Evolutionary conservation across 2,888 invertebrate species (phyloP).

Genomic region (Apoderus coryli): DNA sequence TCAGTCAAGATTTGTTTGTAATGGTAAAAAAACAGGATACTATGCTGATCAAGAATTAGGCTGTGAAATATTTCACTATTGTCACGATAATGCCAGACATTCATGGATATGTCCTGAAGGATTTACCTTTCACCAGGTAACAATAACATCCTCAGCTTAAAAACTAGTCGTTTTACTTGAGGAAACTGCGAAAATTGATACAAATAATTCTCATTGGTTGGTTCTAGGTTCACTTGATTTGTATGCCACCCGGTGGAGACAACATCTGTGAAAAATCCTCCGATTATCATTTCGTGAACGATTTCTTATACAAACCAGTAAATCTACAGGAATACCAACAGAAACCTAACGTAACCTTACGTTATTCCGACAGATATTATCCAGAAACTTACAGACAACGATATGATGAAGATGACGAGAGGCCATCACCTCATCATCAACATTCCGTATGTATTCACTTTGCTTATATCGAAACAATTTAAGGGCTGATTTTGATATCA

Average conservation of each 20-base stretch:
- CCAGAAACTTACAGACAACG: slow-evolving; percentile 61
- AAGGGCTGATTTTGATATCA: no score
- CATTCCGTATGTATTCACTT: slow-evolving; percentile 25
- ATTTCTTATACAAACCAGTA: slow-evolving; percentile 78
- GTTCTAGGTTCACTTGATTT: slow-evolving; percentile 73
- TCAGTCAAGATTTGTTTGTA: slow-evolving; percentile 73
- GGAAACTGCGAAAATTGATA: neutral
- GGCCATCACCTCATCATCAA: slow-evolving; percentile 28
- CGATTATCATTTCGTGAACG: slow-evolving; percentile 84
- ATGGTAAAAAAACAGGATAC: slow-evolving; percentile 70
- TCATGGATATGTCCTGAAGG: slow-evolving; percentile 91
- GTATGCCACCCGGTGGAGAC: slow-evolving; percentile 82
- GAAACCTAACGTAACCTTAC: slow-evolving; percentile 61
- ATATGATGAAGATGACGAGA: slow-evolving; percentile 39
- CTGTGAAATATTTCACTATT: slow-evolving; percentile 89
- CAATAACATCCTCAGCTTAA: no score
- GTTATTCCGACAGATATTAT: slow-evolving; percentile 73
- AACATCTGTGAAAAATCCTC: slow-evolving; percentile 81
- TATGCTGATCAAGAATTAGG: slow-evolving; percentile 79
- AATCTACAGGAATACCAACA: slow-evolving; percentile 69
- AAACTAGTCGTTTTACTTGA: neutral
- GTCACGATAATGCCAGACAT: slow-evolving; percentile 77
- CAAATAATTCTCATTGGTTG: no score
- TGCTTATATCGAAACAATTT: no score
- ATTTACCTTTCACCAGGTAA: slow-evolving; percentile 73